Conservation (phyloP, 2,113 vertebrate species). For the Archocentrus centrarchus region DNA sequence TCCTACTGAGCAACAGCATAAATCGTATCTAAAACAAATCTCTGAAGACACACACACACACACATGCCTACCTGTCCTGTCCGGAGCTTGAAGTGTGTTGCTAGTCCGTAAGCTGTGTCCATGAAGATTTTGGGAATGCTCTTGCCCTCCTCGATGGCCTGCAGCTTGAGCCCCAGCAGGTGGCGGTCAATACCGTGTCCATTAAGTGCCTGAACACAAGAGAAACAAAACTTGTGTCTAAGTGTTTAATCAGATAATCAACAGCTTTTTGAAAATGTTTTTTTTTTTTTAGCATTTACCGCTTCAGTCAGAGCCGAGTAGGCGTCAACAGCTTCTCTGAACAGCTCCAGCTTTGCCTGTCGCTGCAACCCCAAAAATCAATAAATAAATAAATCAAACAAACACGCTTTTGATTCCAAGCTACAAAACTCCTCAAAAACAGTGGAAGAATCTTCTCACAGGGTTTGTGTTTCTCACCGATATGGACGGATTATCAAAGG, state of each 20-base stretch:
- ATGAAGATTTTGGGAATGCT: conserved; percentile 87
- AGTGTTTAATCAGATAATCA: background rate
- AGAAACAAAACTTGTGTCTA: background rate
- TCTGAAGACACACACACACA: background rate
- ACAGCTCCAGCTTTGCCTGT: conserved; percentile 79
- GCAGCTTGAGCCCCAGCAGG: conserved; percentile 85
- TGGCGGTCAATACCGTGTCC: conserved; percentile 85
- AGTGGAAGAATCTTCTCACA: background rate
- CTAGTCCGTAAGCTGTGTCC: conserved; percentile 87
- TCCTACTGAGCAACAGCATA: background rate
- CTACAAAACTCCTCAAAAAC: background rate
- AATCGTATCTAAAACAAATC: background rate
- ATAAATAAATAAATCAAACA: background rate
- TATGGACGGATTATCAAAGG: conserved; percentile 72
- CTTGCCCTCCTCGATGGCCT: conserved; percentile 84
- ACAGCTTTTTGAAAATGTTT: background rate
- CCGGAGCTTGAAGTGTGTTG: conserved; percentile 86
- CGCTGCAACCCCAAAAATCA: conserved; percentile 65
- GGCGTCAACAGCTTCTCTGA: conserved; percentile 79
- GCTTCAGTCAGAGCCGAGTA: conserved; percentile 79
- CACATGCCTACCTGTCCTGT: conserved; percentile 82
- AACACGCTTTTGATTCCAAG: background rate
- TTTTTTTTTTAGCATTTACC: conserved; percentile 53
- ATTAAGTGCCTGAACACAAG: conserved; percentile 74
- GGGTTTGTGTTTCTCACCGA: conserved; percentile 69